These are phyloP conservation scores for Myotis pilosus DNA, from an alignment of 2,797 vertebrate genomes.

Conservation along the genomic window DNA sequence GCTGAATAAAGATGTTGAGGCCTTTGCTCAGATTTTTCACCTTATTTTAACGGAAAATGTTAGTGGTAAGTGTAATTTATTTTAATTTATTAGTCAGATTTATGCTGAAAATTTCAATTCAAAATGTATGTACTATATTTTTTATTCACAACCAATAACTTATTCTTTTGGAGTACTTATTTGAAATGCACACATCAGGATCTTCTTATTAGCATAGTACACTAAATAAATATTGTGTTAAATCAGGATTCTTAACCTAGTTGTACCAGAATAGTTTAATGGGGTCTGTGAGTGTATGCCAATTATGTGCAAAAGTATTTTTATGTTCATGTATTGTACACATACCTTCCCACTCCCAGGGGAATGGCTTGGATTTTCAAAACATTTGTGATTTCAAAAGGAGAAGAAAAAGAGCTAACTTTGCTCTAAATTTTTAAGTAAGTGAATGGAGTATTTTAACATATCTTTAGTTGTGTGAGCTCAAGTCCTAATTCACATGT, in stretches of 20 bases:
- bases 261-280: not conserved
- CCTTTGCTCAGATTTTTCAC: slow-evolving; percentile 93
- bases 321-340: not conserved
- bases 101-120: slow-evolving; percentile 30
- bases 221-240: slow-evolving; percentile 25
- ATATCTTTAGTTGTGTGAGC: not conserved
- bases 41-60: slow-evolving; percentile 93
- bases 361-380: not conserved
- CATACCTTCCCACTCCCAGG: not conserved
- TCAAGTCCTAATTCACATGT: not conserved
- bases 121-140: not conserved
- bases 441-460: not conserved
- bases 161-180: slow-evolving; percentile 28
- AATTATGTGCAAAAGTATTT: not conserved
- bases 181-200: slow-evolving; percentile 32
- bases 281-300: not conserved
- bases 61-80: slow-evolving; percentile 86
- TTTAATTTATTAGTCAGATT: slow-evolving; percentile 18
- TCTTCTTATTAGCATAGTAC: slow-evolving; percentile 1
- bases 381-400: slow-evolving; percentile 15
- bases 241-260: not conserved
- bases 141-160: slow-evolving; percentile 28
- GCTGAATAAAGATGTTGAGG: slow-evolving; percentile 89
- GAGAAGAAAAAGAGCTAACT: not conserved
- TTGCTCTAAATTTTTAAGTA: not conserved